phyloP scores from a whole-genome alignment of 2,113 vertebrate genomes.

The Butorides virescens region DNA sequence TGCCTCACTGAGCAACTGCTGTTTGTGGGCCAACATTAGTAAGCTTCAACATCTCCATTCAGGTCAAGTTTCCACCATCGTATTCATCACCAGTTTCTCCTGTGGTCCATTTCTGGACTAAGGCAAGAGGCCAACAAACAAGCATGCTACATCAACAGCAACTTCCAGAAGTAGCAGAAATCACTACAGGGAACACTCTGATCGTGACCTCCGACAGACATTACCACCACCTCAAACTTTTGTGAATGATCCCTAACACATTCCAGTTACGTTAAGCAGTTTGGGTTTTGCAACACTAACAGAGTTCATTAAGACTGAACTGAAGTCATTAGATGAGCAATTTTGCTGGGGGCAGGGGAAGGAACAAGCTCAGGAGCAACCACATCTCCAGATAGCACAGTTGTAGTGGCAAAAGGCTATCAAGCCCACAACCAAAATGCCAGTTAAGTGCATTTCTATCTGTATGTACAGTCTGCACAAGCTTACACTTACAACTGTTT shows the following conservation, averaged over 20 bases:
- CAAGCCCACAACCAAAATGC: neutral
- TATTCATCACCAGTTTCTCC: neutral
- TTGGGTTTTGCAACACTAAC: neutral
- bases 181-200: neutral
- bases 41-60: neutral
- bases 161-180: neutral
- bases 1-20: neutral
- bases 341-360: too few relatives aligned
- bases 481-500: neutral
- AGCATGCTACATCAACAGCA: neutral
- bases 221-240: neutral
- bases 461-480: accelerated
- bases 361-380: neutral
- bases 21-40: neutral
- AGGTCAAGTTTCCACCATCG: neutral
- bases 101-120: neutral
- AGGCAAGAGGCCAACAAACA: neutral
- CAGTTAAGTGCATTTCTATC: neutral
- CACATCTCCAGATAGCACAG: neutral
- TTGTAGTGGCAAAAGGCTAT: neutral
- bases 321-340: neutral
- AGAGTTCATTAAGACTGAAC: neutral
- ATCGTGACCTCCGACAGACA: neutral
- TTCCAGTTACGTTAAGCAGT: neutral
- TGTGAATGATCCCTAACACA: neutral